phyloP scores from a whole-genome alignment of 2,113 vertebrate species.

The Peromyscus polionotus region DNA sequence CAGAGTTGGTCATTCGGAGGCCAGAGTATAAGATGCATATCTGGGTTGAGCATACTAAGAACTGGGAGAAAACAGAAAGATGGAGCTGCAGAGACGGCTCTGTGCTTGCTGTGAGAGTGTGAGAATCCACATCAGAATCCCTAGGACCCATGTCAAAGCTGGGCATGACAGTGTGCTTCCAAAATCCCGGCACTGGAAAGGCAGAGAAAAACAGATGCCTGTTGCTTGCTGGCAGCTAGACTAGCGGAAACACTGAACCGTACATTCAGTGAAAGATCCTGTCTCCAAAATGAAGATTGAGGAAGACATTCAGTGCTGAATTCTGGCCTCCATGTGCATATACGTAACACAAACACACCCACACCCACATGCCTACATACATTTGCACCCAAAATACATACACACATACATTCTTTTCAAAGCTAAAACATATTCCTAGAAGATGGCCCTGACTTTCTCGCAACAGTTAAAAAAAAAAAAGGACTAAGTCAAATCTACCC shows the following conservation, averaged over 20 bases:
- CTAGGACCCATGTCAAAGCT: not conserved
- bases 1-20: not conserved
- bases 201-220: not conserved
- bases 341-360: not conserved
- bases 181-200: not conserved
- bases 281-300: not conserved
- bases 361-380: not conserved
- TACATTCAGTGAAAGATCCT: not conserved
- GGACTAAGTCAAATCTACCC: no score
- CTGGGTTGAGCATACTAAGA: no score
- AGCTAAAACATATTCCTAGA: no score
- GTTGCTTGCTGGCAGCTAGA: no score
- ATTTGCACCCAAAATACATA: not conserved
- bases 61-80: not conserved
- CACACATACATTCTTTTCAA: not conserved
- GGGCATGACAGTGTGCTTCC: no score
- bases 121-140: not conserved
- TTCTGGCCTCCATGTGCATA: no score
- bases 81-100: not conserved
- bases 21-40: accelerated
- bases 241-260: not conserved
- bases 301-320: not conserved
- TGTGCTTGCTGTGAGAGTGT: not conserved
- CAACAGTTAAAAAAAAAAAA: no score
- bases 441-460: not conserved